Base-by-base conservation (phyloP, 2,888 invertebrate genomes). In the Drosophila acutilabella region DNA sequence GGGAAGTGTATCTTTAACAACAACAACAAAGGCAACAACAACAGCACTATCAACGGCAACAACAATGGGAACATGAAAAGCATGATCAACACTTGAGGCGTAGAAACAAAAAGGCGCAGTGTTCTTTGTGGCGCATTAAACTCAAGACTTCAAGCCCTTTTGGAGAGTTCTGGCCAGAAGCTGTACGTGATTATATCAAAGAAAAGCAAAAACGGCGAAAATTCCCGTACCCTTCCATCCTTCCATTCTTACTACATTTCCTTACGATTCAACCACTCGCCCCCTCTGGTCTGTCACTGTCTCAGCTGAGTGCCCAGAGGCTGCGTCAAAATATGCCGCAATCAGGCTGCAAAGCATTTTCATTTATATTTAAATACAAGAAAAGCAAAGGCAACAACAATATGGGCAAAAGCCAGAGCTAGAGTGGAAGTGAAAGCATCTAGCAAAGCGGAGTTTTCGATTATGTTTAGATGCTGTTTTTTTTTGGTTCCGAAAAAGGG, bases 321-420 rank as follows among this genome's bases (percentile, higher is more conserved):
- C 71, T 88, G 88, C 86, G 80, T 83, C 83, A 88, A 88, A 83
- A 83, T 83, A 88, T 88, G 86, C 83, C 83, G 88, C 83, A 88
- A 88, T 88, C 88, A 75, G 78, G 80, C 88, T 83, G 88, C 88
- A 83, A 88, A 88, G 85, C 86, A 83, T 83, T 83, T 83, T 88
- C 83, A 83, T 83, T 83, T 83, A 83, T 83, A 83, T 83, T 83
- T 88, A 83, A 83, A 83, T 83, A 83, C 86, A 71, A 79, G 80
- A 64, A 54, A 38, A 56, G 68, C 70, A 80, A 30, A 30, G 30
- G 47, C 66, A 60, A 45, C 53, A 57, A 30, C 14, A 56, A 52
- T 38, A 38, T 2, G 8, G 33, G 42, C 14, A 44, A 4, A 48
- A 47, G 64, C 57, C 70, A 30, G 30, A 36, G 13, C 36, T 13